Evolutionary conservation across 2,113 vertebrate species (phyloP).

Genomic region (Sula dactylatra): DNA sequence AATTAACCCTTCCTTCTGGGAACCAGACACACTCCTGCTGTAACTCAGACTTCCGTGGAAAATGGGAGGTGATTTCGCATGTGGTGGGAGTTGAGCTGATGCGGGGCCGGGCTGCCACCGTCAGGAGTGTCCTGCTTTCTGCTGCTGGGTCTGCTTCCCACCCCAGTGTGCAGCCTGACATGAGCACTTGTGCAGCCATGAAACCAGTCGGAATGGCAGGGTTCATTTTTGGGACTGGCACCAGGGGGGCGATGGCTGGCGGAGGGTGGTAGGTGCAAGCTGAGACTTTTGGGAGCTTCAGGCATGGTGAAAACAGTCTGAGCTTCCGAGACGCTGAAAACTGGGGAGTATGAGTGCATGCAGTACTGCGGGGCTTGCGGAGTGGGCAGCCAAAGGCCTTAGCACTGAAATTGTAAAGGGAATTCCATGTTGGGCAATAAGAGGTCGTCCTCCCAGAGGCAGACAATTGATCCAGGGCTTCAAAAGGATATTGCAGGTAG

Average conservation of each 20-base stretch:
- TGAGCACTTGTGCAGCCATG: neutral
- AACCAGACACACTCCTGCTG: neutral
- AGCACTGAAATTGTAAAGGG: neutral
- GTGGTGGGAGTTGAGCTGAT: fast-evolving
- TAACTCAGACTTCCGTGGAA: neutral
- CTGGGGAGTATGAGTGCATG: neutral
- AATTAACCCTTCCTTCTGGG: neutral
- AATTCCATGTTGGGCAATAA: neutral
- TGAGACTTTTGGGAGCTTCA: neutral
- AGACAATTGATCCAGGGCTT: neutral
- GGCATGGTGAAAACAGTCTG: neutral
- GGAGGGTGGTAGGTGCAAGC: neutral
- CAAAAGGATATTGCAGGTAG: neutral
- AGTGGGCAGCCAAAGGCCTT: neutral
- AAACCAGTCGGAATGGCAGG: neutral
- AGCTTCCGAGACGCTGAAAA: neutral
- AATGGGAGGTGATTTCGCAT: fast-evolving
- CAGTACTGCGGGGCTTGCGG: neutral
- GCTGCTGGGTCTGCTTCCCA: neutral
- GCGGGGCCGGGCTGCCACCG: fast-evolving
- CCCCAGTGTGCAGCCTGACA: fast-evolving
- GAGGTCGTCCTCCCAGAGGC: neutral
- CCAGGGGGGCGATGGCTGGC: fast-evolving
- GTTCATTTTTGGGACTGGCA: neutral
- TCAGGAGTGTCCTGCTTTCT: neutral